Evolutionary conservation across 2,113 vertebrate genomes (phyloP).

Genomic region (Neodon shergylaensis): DNA sequence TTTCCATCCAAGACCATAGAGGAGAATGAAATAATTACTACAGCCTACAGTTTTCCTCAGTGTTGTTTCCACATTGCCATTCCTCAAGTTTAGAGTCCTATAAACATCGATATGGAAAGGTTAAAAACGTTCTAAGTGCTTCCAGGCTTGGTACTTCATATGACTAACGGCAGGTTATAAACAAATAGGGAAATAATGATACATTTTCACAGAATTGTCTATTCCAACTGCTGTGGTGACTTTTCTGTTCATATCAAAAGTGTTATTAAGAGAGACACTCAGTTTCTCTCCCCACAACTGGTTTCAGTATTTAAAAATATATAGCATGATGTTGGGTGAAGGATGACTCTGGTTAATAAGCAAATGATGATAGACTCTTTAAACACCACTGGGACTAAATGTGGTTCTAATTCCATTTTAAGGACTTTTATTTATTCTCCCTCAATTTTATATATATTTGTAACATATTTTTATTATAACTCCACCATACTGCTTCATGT

Average conservation of each 20-base stretch:
- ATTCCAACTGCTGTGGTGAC: not conserved
- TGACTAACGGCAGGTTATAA: constrained; percentile 44
- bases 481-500: not conserved
- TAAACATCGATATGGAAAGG: constrained; percentile 69
- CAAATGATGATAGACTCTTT: not conserved
- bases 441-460: too few relatives aligned
- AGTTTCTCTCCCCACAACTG: not conserved
- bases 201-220: not conserved
- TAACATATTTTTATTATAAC: too few relatives aligned
- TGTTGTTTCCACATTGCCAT: constrained; percentile 41
- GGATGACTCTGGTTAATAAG: not conserved
- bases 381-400: not conserved
- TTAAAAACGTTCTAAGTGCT: constrained; percentile 71
- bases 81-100: constrained; percentile 61
- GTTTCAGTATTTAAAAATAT: not conserved
- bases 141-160: constrained; percentile 24
- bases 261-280: not conserved
- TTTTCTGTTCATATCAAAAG: not conserved
- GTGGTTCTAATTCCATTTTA: not conserved
- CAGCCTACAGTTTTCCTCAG: not conserved
- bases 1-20: constrained; percentile 54
- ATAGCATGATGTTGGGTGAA: not conserved
- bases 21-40: constrained; percentile 61
- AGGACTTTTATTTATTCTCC: not conserved
- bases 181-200: constrained; percentile 53